Conservation (phyloP, 35 echinoderm and acorn worm species). For the Heliocidaris tuberculata region DNA sequence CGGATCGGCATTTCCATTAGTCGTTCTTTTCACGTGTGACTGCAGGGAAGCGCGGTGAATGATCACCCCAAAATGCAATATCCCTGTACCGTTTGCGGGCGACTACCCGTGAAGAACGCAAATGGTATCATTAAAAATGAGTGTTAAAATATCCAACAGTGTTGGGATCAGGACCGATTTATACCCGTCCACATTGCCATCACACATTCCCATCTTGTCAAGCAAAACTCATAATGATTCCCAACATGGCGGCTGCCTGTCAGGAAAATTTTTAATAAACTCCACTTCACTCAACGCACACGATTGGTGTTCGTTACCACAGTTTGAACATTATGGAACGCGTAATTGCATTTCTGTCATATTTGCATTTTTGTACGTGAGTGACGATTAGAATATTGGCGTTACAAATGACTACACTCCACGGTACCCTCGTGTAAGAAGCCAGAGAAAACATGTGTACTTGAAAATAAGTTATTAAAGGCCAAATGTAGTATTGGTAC, state of each 20-base stretch:
- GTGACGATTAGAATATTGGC: constrained; percentile 10
- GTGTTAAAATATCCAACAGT: constrained; percentile 19
- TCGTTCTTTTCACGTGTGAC: constrained; percentile 38
- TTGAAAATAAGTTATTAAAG: neutral
- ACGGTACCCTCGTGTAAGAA: neutral
- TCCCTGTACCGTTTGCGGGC: constrained; percentile 6
- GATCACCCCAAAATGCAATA: constrained; percentile 27
- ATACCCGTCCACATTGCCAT: neutral
- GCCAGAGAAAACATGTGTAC: neutral
- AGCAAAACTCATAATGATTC: neutral
- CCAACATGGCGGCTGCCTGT: neutral
- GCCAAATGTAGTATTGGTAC: neutral
- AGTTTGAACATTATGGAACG: constrained; percentile 41
- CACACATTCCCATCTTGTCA: neutral
- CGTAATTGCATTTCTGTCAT: constrained; percentile 44
- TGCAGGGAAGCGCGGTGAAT: neutral
- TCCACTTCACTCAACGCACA: constrained; percentile 10
- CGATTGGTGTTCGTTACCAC: constrained; percentile 13
- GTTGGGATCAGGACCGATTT: neutral
- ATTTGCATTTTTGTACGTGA: constrained; percentile 22
- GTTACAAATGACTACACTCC: constrained; percentile 9
- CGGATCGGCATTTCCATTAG: constrained; percentile 38
- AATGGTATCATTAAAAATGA: constrained; percentile 27
- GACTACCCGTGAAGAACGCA: constrained; percentile 27
- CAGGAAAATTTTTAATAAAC: constrained; percentile 15